Percentiles rank a stretch among this genome's conserved stretches.
These are phyloP conservation scores for Daphoenositta chrysoptera DNA, from an alignment of 2,113 vertebrate species.

Conservation along the genomic window DNA sequence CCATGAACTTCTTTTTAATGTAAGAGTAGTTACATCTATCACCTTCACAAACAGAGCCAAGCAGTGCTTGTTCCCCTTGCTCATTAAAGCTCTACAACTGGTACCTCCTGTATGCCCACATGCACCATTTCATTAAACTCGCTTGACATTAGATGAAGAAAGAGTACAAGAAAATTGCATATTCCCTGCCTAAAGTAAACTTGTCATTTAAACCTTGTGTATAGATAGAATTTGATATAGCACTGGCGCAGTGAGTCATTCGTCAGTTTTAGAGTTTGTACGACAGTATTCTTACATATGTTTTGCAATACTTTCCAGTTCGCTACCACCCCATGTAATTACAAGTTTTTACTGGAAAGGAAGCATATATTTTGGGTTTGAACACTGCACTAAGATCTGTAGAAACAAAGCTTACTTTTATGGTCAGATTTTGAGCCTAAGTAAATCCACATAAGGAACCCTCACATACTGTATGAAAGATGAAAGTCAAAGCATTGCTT, in stretches of 20 bases:
- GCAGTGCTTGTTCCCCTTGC: neutral
- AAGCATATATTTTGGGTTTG: constrained; percentile 18
- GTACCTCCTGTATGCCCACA: constrained; percentile 54
- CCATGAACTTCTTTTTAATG: neutral
- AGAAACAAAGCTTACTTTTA: neutral
- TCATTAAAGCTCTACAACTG: constrained; percentile 38
- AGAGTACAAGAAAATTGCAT: constrained; percentile 63
- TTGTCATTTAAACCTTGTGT: constrained; percentile 59
- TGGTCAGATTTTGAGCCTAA: neutral
- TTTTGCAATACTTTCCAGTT: constrained; percentile 62
- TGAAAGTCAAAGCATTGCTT: neutral
- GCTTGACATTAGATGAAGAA: constrained; percentile 56
- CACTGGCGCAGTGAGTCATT: constrained; percentile 38
- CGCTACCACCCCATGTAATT: constrained; percentile 48
- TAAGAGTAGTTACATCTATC: neutral
- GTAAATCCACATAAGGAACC: neutral
- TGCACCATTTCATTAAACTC: constrained; percentile 49
- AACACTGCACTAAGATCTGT: neutral
- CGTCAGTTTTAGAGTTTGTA: constrained; percentile 60
- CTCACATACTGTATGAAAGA: neutral
- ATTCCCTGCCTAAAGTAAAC: constrained; percentile 62
- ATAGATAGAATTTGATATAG: constrained; percentile 63
- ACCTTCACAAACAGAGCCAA: neutral
- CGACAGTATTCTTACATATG: constrained; percentile 60
- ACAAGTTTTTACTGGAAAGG: constrained; percentile 41